Base-by-base conservation (phyloP, 2,797 vertebrate genomes). In the Oreochromis mossambicus region DNA sequence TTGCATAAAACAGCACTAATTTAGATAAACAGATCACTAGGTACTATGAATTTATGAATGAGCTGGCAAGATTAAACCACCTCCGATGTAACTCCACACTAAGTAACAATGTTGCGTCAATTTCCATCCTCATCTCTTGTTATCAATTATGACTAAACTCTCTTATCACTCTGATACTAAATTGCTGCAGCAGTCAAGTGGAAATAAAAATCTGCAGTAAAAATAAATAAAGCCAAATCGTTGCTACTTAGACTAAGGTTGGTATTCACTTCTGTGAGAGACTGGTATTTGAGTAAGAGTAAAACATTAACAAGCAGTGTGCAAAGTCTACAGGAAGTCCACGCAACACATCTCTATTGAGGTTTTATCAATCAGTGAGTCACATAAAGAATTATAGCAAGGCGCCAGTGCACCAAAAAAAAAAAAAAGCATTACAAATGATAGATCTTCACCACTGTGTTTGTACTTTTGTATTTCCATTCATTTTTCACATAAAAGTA, bases 281-380 rank as follows among this genome's bases (percentile, higher is more conserved):
- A 81, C 78, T 84, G 17, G 75, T 95, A 89, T 96, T 96, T 96
- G 94, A 95, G 88, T 89, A 92, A 79, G 77, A 80, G 94, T 96
- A 76, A 96, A 96, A 95, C 91, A 96, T 96, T 97, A 96, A 96
- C 96, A 84, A 73, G 79, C 8, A 43, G 78, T 68, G 91, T 88
- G 91, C 92, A 95, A 96, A 95, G 92, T 95, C 92, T 90, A 91
- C 89, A 90, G 86, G 89, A 90, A 91, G 93, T 94, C 82, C 61
- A 26, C 84, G 75, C 50, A 84, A 85, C 79, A 80, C 63, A 82
- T 82, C 21, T 83, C 78, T 41, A 32, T 68, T 51, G 29, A 36
- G 50, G 80, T 82, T 68, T 63, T 73, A 79, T 88, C 6, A 41
- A 82, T 88, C 86, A 91, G 68, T 77, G 34, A 76, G 56, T 79